Conservation (phyloP, 35 echinoderm and acorn worm species). For the Ophiothrix spiculata region DNA sequence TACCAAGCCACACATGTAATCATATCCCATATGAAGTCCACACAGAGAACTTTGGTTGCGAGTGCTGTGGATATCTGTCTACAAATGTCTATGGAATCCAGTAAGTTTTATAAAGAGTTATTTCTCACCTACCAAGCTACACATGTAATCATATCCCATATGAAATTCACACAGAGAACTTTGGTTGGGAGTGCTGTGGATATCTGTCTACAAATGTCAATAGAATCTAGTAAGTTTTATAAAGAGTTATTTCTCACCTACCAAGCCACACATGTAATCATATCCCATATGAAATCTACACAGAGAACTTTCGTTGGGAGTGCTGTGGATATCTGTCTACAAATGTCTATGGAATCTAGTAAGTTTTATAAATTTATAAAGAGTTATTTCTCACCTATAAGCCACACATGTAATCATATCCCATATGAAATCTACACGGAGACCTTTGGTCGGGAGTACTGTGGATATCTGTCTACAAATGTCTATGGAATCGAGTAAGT, state of each 20-base stretch:
- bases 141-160: constrained; percentile 42
- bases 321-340: constrained; percentile 90
- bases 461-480: constrained; percentile 96
- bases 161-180: constrained; percentile 66
- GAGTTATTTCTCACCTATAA: constrained; percentile 84
- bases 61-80: constrained; percentile 90
- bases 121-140: constrained; percentile 86
- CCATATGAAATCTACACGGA: constrained; percentile 69
- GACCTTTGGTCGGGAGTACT: constrained; percentile 41
- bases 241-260: constrained; percentile 91
- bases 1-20: constrained; percentile 75
- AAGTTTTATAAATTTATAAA: constrained; percentile 63
- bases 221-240: constrained; percentile 78
- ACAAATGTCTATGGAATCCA: constrained; percentile 97
- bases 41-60: constrained; percentile 42
- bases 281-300: constrained; percentile 66
- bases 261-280: constrained; percentile 58
- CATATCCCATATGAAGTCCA: constrained; percentile 62
- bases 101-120: constrained; percentile 62
- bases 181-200: constrained; percentile 67
- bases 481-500: constrained; percentile 95
- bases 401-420: constrained; percentile 60
- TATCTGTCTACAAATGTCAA: constrained; percentile 95
- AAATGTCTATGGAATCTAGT: constrained; percentile 99
- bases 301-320: constrained; percentile 46